Percentiles rank a stretch among this genome's conserved stretches.
Evolutionary conservation across 2,888 invertebrate species (phyloP).

Genomic region (Cosmorhoe ocellata): DNA sequence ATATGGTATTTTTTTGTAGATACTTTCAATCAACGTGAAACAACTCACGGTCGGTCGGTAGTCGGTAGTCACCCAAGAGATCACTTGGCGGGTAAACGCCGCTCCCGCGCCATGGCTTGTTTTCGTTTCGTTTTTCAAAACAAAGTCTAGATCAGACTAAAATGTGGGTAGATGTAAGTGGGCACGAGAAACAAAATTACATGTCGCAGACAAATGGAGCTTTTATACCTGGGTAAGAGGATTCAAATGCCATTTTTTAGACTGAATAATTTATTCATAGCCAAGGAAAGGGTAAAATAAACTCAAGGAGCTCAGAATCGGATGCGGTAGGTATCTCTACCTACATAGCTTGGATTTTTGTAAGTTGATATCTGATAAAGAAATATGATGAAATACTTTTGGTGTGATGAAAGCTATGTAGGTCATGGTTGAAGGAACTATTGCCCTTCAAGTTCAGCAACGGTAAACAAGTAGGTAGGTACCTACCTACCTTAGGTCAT

Average conservation of each 20-base stretch:
- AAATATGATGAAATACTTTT: too few relatives aligned
- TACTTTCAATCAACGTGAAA: conserved; percentile 52
- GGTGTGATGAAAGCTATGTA: background rate
- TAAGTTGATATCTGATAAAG: too few relatives aligned
- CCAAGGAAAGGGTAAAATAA: background rate
- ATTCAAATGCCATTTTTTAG: background rate
- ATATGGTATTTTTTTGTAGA: conserved; percentile 28
- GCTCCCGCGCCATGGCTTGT: conserved; percentile 46
- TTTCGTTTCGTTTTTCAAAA: conserved; percentile 42
- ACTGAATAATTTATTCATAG: background rate
- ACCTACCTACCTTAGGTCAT: too few relatives aligned
- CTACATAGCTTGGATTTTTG: too few relatives aligned
- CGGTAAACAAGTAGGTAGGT: too few relatives aligned
- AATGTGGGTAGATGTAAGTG: conserved; percentile 84
- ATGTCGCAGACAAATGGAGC: conserved; percentile 82
- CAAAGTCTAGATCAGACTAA: conserved; percentile 44
- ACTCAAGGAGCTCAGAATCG: too few relatives aligned
- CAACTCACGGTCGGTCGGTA: conserved; percentile 28
- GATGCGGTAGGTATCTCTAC: too few relatives aligned
- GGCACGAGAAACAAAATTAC: conserved; percentile 83
- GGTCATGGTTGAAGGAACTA: background rate
- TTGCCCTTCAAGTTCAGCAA: too few relatives aligned
- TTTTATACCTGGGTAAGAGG: conserved; percentile 85
- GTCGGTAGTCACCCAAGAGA: conserved; percentile 57
- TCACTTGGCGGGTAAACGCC: conserved; percentile 59